phyloP scores from a whole-genome alignment of 2,797 vertebrate species.

The Forpus xanthops region DNA sequence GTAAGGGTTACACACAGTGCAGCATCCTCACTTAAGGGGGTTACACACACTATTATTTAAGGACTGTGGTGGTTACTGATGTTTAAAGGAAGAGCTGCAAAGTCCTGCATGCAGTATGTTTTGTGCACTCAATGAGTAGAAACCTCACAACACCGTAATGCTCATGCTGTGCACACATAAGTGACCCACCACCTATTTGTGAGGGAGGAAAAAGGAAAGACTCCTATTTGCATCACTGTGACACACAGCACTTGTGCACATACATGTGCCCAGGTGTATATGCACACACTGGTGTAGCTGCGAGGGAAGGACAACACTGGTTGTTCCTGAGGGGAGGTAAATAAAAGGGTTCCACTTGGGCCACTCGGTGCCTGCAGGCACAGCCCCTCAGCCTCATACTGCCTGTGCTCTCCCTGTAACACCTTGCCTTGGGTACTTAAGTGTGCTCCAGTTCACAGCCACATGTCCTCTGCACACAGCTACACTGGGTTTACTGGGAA shows the following conservation, averaged over 20 bases:
- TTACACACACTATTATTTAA: neutral
- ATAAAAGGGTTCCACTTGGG: neutral
- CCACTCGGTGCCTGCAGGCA: neutral
- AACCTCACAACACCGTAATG: neutral
- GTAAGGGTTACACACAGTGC: neutral
- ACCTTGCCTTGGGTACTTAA: neutral
- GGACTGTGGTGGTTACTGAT: neutral
- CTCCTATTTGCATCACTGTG: neutral
- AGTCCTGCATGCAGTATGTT: neutral
- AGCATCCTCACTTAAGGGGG: neutral
- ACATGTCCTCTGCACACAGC: neutral
- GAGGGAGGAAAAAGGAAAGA: neutral
- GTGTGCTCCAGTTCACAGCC: neutral
- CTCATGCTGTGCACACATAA: neutral
- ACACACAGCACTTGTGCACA: neutral
- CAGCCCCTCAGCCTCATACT: neutral
- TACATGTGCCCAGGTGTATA: neutral
- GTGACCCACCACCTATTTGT: neutral
- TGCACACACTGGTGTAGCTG: neutral
- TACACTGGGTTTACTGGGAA: neutral
- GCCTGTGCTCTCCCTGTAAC: neutral
- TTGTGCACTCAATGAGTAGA: neutral
- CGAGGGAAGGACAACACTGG: neutral
- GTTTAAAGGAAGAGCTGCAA: neutral
- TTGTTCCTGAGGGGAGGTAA: neutral